Conservation (phyloP, 2,888 invertebrate genomes). For the Nineta flava region DNA sequence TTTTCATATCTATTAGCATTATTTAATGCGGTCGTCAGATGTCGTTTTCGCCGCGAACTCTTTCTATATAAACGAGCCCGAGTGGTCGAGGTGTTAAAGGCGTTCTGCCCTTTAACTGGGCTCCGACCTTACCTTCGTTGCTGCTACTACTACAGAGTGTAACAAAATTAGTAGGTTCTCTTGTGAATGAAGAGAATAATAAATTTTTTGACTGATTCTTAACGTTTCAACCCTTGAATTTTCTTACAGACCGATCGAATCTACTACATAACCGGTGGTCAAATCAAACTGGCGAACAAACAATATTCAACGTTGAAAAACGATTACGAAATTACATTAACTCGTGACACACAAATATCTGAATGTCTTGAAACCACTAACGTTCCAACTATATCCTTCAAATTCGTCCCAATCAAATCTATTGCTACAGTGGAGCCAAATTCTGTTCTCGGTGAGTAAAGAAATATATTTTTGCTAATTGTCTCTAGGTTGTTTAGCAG, state of each 20-base stretch:
- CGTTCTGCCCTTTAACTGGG: too few species aligned
- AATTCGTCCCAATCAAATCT: conserved; percentile 24
- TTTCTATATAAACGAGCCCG: too few species aligned
- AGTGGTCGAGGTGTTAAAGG: too few species aligned
- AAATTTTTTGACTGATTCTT: neutral
- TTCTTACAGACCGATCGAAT: conserved; percentile 52
- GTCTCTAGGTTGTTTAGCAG: too few species aligned
- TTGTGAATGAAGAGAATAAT: neutral
- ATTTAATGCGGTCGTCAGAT: too few species aligned
- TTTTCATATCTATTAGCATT: too few species aligned
- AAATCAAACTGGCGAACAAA: conserved; percentile 88
- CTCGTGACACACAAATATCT: conserved; percentile 45
- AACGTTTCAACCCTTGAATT: neutral
- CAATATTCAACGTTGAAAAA: conserved; percentile 69
- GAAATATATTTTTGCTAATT: too few species aligned
- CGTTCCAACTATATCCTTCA: conserved; percentile 47
- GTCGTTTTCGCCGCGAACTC: too few species aligned
- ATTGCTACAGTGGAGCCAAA: conserved; percentile 52
- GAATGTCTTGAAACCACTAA: conserved; percentile 35
- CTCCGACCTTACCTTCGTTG: too few species aligned
- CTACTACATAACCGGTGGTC: conserved; percentile 72
- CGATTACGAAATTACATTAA: conserved; percentile 92
- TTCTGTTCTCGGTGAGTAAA: conserved; percentile 48
- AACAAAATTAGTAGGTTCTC: too few species aligned
- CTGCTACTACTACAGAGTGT: too few species aligned